Evolutionary conservation across 2,888 invertebrate species (phyloP).

Genomic region (Schrankia costaestrigalis): DNA sequence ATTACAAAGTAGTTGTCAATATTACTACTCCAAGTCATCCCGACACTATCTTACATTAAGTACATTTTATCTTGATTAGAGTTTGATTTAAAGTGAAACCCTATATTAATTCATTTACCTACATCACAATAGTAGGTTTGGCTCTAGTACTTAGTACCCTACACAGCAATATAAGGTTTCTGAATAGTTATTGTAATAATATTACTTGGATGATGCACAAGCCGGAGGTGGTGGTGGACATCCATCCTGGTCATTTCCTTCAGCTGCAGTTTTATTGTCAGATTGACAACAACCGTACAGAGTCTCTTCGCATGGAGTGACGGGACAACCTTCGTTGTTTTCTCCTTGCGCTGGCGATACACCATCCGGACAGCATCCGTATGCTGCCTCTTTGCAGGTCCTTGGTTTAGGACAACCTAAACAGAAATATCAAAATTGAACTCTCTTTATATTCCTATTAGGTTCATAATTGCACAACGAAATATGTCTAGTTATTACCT

Average conservation of each 20-base stretch:
- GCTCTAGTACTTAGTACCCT: too few species aligned
- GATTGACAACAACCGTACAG: conserved; percentile 91
- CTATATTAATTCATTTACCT: too few species aligned
- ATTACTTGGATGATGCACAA: conserved; percentile 79
- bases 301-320: conserved; percentile 85
- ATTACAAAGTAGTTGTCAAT: too few species aligned
- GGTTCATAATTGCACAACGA: neutral
- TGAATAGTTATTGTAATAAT: neutral
- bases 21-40: too few species aligned
- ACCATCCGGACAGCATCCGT: conserved; percentile 91
- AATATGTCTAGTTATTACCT: conserved; percentile 62
- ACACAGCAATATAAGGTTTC: too few species aligned
- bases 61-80: too few species aligned
- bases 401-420: conserved; percentile 85
- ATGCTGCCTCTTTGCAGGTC: conserved; percentile 88
- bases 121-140: too few species aligned
- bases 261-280: conserved; percentile 87
- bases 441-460: neutral
- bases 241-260: conserved; percentile 91
- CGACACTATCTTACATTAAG: too few species aligned
- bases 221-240: conserved; percentile 86
- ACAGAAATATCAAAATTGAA: neutral
- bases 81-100: too few species aligned
- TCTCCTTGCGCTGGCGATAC: conserved; percentile 88
- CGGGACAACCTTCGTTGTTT: conserved; percentile 87